Percentiles rank a stretch among this genome's conserved stretches.
Evolutionary conservation across 2,888 invertebrate species (phyloP).

Genomic region (Coleophora deauratella): DNA sequence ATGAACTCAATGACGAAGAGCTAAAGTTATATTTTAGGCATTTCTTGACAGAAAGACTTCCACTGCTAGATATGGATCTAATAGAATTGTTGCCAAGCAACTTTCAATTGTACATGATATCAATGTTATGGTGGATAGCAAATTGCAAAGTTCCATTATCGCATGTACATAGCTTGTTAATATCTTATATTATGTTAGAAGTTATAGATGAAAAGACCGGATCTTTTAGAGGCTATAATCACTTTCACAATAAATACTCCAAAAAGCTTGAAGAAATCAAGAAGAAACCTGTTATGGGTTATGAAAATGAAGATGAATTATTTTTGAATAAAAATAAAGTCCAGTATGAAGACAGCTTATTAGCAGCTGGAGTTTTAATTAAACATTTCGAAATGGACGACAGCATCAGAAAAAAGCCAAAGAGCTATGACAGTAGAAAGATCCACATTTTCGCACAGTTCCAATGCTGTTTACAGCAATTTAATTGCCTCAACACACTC

Average conservation of each 20-base stretch:
- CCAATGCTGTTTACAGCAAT: slow-evolving; percentile 76
- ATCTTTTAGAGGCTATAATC: slow-evolving; percentile 56
- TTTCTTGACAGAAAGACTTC: slow-evolving; percentile 59
- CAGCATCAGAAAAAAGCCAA: slow-evolving; percentile 66
- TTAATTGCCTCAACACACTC: slow-evolving; percentile 77
- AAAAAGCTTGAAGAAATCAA: slow-evolving; percentile 45
- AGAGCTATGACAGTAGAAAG: slow-evolving; percentile 68
- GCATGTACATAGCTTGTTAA: slow-evolving; percentile 73
- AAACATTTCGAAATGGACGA: slow-evolving; percentile 74
- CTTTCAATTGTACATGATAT: slow-evolving; percentile 75
- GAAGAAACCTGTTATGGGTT: slow-evolving; percentile 16
- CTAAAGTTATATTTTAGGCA: slow-evolving; percentile 52
- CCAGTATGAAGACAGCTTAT: slow-evolving; percentile 71
- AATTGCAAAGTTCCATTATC: slow-evolving; percentile 49
- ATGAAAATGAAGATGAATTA: slow-evolving; percentile 31
- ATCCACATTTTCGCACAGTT: slow-evolving; percentile 79
- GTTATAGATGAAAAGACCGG: slow-evolving; percentile 75
- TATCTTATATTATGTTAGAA: slow-evolving; percentile 73
- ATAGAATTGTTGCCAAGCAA: slow-evolving; percentile 65
- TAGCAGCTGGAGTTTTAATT: slow-evolving; percentile 73
- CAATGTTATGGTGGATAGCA: slow-evolving; percentile 75
- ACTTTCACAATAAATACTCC: slow-evolving; percentile 61
- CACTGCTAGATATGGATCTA: slow-evolving; percentile 35
- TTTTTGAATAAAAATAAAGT: slow-evolving; percentile 65
- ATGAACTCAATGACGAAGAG: slow-evolving; percentile 36